Evolutionary conservation across 92 coral and sea anemone genomes (phyloP), one percentile per base, ranked within the genome.

Genomic region (Epizoanthus ramosus): DNA sequence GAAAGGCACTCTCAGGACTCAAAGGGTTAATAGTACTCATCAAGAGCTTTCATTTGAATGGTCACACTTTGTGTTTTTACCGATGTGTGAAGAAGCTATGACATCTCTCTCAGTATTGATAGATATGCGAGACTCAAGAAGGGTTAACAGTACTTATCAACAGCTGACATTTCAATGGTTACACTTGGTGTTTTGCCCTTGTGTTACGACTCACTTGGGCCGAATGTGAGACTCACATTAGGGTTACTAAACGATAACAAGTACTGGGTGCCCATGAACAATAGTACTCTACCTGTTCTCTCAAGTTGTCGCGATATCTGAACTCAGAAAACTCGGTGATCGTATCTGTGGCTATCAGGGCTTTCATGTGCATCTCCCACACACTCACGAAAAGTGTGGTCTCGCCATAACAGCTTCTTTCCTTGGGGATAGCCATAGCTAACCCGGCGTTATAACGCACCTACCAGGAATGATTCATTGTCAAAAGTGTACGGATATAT

Each of bases 391-490:
- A 93, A 58, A 90, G 91, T 56, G 80, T 52, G 39, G 73, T 89
- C 66, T 89, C 93, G 56, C 99, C 99, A 92, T 92, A 96, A 85
- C 94, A 96, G 63, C 88, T 84, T 37, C 99, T 89, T 79, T 84
- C 80, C 4, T 68, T 63, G 25, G 99, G 99, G 12, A 96, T 88
- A 12, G 98, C 92, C 24, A 96, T 88, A 19, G 99, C 93, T 14
- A 92, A 57, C 73, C 92, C 99, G 14, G 99, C 99, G 67, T 96
- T 96, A 92, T 94, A 94, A 16, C 98, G 98, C 19, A 95, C 98
- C 98, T 94, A 69, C 53, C 10, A 14, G 80, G 39, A 68, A 39
- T 18, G 45, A 45, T 43, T 43, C 8, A 7, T 7, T 43, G 10
- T 43, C 50, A 43, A 63, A 69, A 5, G 14, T 39, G n/a, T 19